Evolutionary conservation across 2,113 vertebrate species (phyloP).

Genomic region (Mus spicilegus): DNA sequence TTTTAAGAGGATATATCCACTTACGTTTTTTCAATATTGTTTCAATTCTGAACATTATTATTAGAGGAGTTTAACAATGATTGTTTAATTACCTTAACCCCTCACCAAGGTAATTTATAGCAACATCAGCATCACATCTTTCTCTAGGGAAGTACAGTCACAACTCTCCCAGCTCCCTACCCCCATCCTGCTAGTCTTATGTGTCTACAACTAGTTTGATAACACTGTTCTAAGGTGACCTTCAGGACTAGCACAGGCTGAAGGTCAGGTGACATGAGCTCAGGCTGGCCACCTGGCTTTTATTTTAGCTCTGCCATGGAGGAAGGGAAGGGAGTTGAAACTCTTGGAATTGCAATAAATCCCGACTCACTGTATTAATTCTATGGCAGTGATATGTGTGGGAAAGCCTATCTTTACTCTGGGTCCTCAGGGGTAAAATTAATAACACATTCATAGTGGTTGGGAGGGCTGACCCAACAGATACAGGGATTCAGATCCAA

Average conservation of each 20-base stretch:
- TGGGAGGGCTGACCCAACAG: not conserved
- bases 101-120: not conserved
- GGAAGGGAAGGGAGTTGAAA: not conserved
- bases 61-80: constrained; percentile 10
- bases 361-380: not conserved
- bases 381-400: not conserved
- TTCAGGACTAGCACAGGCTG: not conserved
- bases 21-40: not conserved
- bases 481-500: not conserved
- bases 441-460: not conserved
- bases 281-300: not conserved
- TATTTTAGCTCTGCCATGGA: not conserved
- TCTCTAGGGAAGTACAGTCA: not conserved
- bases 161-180: not conserved
- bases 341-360: not conserved
- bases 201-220: not conserved
- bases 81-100: not conserved
- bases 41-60: not conserved
- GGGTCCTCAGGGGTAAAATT: not conserved
- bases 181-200: not conserved
- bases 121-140: not conserved
- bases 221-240: not conserved
- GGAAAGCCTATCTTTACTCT: not conserved
- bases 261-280: constrained; percentile 2
- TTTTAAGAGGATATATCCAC: not conserved